Conservation (phyloP, 2,888 invertebrate species). For the Brachyopa scutellaris region DNA sequence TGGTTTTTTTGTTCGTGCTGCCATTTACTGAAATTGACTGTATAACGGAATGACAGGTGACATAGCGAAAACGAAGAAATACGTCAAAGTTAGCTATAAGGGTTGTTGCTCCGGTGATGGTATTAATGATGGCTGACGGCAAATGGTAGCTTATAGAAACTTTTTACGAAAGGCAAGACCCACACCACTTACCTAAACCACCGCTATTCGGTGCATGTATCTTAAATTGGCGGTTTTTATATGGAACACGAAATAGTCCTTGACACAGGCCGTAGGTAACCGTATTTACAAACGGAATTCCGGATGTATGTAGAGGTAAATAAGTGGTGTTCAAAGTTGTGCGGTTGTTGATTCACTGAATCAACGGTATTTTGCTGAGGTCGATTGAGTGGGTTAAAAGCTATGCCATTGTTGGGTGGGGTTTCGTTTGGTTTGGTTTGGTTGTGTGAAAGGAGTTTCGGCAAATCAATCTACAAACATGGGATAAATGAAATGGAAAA, state of each 20-base stretch:
- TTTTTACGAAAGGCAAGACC: too few species aligned
- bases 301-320: too few species aligned
- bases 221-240: conserved; percentile 30
- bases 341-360: conserved; percentile 28
- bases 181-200: too few species aligned
- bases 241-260: conserved; percentile 21
- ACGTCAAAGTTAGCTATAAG: conserved; percentile 44
- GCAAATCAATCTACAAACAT: too few species aligned
- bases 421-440: too few species aligned
- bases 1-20: conserved; percentile 26
- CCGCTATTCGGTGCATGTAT: conserved; percentile 28
- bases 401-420: too few species aligned
- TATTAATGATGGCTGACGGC: conserved; percentile 12
- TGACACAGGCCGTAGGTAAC: too few species aligned
- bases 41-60: conserved; percentile 61
- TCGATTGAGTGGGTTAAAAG: too few species aligned
- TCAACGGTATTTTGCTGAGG: conserved; percentile 24
- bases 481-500: too few species aligned
- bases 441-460: too few species aligned
- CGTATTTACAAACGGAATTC: too few species aligned
- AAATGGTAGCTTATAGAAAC: too few species aligned
- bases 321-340: conserved; percentile 23
- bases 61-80: conserved; percentile 50
- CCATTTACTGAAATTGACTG: conserved; percentile 44
- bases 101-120: conserved; percentile 17